Base-by-base conservation (phyloP, 2,888 invertebrate genomes). In the Rhamnusium bicolor region DNA sequence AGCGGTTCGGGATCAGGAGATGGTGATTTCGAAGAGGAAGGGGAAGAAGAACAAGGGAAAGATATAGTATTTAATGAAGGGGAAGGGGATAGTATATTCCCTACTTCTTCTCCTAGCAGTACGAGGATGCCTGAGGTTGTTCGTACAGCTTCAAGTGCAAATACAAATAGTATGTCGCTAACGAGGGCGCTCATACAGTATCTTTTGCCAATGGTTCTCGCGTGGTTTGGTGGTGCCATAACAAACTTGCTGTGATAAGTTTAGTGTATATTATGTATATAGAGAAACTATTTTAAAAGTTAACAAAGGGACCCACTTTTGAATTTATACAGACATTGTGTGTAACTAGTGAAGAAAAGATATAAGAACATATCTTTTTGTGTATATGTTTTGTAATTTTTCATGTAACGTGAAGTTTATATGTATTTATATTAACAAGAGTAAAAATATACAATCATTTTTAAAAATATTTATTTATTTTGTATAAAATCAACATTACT, bases 191-290 rank as follows among this genome's bases (percentile, higher is more conserved):
- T 96, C 61, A 89, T 94, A 82, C 91, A 94, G 60, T 95, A 95
- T 88, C 91, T 96, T 75, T 89, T 96, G 86, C 95, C 96, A 2
- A 93, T 96, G 51, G 94, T 94, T 80, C 92, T 96, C 88, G 94
- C 94, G 85, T 96, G 95, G 95, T 94, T 96, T 88, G 95, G 95
- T 72, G 93, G 94, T 77, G 93, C 94, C 83, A 92, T 95, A 87
- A 92, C 93, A 84, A 95, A 95, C 88, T 91, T 95, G 89, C 94
- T 95, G 91, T 95, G 94, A 94, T 92, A 90, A 85, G 80, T 74
- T 72, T 79, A 73, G 73, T 75, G 51, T 75, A 71, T 67, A 71
- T 65, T 68, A 74, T 79, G 69, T 71, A 61, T 69, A 63, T 69
- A 73, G 68, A 68, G 49, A 62, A 16, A 40, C 58, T 58, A 40